A percentile compares a stretch with the other conserved stretches of the same genome.
Conservation (phyloP, 2,888 invertebrate genomes). For the Orchesella flavescens region DNA sequence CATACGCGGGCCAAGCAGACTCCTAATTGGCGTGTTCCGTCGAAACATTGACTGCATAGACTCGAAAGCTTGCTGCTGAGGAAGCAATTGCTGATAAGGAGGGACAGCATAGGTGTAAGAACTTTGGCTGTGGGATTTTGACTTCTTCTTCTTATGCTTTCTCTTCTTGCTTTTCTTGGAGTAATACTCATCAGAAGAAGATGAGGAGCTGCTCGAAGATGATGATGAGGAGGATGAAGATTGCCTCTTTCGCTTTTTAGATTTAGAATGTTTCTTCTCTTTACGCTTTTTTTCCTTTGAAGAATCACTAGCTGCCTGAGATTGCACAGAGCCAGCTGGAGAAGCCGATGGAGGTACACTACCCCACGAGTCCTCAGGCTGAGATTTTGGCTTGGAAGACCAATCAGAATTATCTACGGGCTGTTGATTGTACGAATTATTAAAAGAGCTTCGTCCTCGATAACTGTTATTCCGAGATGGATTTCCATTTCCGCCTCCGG, state of each 20-base stretch:
- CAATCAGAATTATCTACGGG: background rate
- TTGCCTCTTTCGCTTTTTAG: constrained; percentile 15
- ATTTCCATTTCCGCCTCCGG: constrained; percentile 13
- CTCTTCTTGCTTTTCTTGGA: constrained; percentile 21
- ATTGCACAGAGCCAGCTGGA: background rate
- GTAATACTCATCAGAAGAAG: background rate
- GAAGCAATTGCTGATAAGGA: background rate
- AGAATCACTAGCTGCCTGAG: background rate
- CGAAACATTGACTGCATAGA: no score
- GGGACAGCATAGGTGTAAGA: background rate
- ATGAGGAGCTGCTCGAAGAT: background rate
- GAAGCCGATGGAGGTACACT: background rate
- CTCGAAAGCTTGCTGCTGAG: background rate
- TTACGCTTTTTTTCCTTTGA: background rate
- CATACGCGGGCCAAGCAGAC: background rate
- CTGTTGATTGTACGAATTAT: background rate
- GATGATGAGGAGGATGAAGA: constrained; percentile 32
- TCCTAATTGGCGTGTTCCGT: background rate
- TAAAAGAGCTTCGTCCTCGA: background rate
- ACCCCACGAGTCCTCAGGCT: constrained; percentile 9
- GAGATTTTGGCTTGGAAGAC: background rate
- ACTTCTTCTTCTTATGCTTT: constrained; percentile 38
- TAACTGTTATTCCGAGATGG: background rate
- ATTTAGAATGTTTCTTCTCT: constrained; percentile 15
- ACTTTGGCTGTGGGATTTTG: background rate